phyloP scores from a whole-genome alignment of 2,113 vertebrate genomes.

The Pygoscelis adeliae region DNA sequence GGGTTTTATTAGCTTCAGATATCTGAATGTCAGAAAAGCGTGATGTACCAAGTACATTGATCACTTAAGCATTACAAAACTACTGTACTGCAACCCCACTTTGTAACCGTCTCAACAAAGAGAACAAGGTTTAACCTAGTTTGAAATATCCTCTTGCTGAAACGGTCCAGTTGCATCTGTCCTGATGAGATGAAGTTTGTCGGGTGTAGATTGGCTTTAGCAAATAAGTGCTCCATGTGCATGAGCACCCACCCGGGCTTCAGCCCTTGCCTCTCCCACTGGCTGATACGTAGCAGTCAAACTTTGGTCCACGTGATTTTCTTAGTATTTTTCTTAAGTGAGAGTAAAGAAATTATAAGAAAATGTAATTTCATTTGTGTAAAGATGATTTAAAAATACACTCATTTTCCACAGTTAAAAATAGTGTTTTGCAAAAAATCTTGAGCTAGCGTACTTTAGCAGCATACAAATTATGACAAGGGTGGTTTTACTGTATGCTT shows the following conservation, averaged over 20 bases:
- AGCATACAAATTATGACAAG: not conserved
- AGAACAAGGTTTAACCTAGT: not conserved
- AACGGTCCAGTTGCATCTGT: not conserved
- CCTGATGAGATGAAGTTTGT: not conserved
- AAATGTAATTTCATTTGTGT: not conserved
- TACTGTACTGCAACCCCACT: not conserved
- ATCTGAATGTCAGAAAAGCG: not conserved
- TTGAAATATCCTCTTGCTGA: not conserved
- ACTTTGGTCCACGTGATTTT: not conserved
- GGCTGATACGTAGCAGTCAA: not conserved
- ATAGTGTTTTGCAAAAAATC: not conserved
- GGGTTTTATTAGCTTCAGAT: not conserved
- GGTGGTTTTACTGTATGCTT: not conserved
- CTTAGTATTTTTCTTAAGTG: not conserved
- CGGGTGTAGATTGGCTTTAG: not conserved
- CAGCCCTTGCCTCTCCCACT: not conserved
- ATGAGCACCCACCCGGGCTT: accelerated
- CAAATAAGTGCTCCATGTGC: not conserved
- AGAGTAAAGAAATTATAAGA: not conserved
- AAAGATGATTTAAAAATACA: not conserved
- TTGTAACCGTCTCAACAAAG: not conserved
- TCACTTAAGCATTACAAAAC: not conserved
- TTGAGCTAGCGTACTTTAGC: not conserved
- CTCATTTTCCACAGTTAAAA: not conserved
- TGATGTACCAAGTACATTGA: not conserved